Conservation (phyloP, 2,797 vertebrate genomes). For the Phataginus tricuspis region DNA sequence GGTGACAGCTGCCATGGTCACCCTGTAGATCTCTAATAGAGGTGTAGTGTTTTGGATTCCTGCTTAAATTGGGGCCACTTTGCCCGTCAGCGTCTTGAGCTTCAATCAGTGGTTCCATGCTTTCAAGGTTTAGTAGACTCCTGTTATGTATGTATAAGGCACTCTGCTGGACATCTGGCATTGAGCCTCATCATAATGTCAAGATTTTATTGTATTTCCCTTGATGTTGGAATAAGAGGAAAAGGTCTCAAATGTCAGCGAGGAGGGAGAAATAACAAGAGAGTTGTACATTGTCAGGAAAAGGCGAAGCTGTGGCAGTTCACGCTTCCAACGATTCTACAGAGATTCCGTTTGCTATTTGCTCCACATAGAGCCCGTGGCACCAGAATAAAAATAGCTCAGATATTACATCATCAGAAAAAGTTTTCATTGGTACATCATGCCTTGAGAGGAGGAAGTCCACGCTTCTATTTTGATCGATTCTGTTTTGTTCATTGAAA, state of each 20-base stretch:
- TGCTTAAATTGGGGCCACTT: background rate
- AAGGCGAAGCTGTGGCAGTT: background rate
- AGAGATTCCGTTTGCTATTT: background rate
- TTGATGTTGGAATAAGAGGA: background rate
- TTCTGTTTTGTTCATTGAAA: conserved; percentile 7
- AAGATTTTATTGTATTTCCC: background rate
- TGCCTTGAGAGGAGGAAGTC: background rate
- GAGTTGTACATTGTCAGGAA: background rate
- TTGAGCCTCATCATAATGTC: accelerated
- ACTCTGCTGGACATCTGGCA: background rate
- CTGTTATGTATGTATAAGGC: background rate
- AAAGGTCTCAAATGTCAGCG: background rate
- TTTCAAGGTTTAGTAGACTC: background rate
- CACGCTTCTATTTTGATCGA: background rate
- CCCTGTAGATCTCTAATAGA: background rate
- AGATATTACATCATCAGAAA: background rate
- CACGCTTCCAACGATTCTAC: background rate
- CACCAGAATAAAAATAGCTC: background rate
- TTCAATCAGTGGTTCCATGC: background rate
- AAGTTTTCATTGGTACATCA: background rate
- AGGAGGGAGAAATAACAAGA: background rate
- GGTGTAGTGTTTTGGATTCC: background rate
- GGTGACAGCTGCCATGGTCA: accelerated
- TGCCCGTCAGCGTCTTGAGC: background rate
- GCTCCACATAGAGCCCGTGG: background rate